phyloP scores from a whole-genome alignment of 1,140 invertebrate species.

The Caenorhabditis tropicalis region DNA sequence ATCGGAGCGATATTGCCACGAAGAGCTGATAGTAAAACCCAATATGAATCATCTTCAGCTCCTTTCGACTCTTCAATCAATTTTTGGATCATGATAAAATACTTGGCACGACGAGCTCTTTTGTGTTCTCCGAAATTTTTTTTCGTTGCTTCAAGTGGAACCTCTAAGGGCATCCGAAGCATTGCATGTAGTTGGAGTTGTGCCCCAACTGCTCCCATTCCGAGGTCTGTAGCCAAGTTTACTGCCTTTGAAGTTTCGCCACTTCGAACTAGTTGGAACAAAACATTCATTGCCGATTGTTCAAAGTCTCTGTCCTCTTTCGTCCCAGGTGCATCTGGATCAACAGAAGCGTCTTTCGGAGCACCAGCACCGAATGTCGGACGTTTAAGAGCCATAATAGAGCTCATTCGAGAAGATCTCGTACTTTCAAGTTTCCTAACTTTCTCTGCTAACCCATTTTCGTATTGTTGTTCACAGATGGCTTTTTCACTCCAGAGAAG shows the following conservation, averaged over 20 bases:
- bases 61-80: conserved; percentile 6
- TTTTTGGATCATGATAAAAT: not conserved
- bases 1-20: not conserved
- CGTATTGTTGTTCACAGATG: conserved; percentile 8
- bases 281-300: not conserved
- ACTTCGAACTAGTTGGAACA: not conserved
- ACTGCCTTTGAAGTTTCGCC: not conserved
- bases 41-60: conserved; percentile 4
- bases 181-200: conserved; percentile 12
- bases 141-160: not conserved
- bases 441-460: not conserved
- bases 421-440: not conserved
- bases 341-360: conserved; percentile 24
- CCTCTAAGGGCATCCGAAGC: not conserved
- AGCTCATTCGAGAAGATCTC: not conserved
- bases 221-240: not conserved
- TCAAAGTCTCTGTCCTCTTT: not conserved
- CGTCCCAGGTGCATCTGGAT: not conserved
- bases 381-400: not conserved
- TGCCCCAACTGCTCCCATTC: not conserved
- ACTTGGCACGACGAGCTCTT: not conserved
- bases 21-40: not conserved
- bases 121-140: conserved; percentile 14
- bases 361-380: not conserved
- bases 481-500: conserved; percentile 30